Percentiles rank a stretch among this genome's conserved stretches.
Evolutionary conservation across 1,140 invertebrate species (phyloP).

Genomic region (Scaptodrosophila lebanonensis): DNA sequence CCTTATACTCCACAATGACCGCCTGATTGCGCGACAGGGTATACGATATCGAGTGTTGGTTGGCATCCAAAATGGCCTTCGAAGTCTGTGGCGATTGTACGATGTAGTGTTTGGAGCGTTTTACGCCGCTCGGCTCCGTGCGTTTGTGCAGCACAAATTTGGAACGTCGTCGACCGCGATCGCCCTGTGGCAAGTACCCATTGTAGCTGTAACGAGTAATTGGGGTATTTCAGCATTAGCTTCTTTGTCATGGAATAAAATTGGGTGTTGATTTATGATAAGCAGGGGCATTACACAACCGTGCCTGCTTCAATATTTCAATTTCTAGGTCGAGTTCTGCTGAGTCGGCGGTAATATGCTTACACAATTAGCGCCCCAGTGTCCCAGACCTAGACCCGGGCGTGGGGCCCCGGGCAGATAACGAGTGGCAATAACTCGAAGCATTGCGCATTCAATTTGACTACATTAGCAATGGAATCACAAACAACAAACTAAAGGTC

Average conservation of each 20-base stretch:
- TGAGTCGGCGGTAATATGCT: slow-evolving; percentile 41
- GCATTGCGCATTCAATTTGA: slow-evolving; percentile 29
- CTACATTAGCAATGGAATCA: slow-evolving; percentile 39
- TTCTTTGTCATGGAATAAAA: slow-evolving; percentile 5
- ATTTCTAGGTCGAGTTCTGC: slow-evolving; percentile 68
- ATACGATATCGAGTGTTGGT: slow-evolving; percentile 97
- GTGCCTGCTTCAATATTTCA: slow-evolving; percentile 1
- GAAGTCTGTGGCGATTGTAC: slow-evolving; percentile 93
- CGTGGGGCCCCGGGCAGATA: slow-evolving; percentile 21
- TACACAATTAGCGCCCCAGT: slow-evolving; percentile 41
- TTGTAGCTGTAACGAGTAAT: slow-evolving; percentile 90
- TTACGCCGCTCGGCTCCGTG: slow-evolving; percentile 92
- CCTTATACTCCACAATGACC: slow-evolving; percentile 97
- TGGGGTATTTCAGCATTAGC: too few relatives aligned
- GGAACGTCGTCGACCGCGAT: slow-evolving; percentile 92
- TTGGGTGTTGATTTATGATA: slow-evolving; percentile 44
- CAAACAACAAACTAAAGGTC: slow-evolving; percentile 30
- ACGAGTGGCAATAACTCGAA: slow-evolving; percentile 48
- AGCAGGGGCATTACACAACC: neutral
- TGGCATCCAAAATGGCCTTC: slow-evolving; percentile 93
- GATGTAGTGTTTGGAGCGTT: slow-evolving; percentile 95
- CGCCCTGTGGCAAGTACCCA: slow-evolving; percentile 93
- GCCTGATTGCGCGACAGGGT: slow-evolving; percentile 97
- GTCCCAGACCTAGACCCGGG: neutral
- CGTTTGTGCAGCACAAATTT: slow-evolving; percentile 95